These are phyloP conservation scores for Todiramphus chloris DNA, from an alignment of 2,113 vertebrate species.

Conservation along the genomic window DNA sequence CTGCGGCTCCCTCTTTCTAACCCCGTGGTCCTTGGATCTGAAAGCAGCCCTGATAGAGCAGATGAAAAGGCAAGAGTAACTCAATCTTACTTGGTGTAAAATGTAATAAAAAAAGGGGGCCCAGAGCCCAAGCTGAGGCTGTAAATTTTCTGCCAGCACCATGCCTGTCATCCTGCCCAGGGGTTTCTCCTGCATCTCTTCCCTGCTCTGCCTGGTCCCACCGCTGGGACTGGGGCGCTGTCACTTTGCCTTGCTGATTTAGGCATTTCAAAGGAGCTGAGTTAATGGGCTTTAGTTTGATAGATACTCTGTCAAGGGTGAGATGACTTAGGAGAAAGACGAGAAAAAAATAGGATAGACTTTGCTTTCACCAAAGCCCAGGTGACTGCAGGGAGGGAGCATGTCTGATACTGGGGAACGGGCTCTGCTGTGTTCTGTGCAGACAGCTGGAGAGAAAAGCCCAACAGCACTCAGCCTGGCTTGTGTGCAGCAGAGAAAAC, in stretches of 20 bases:
- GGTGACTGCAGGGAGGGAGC: not conserved
- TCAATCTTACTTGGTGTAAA: not conserved
- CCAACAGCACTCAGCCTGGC: not conserved
- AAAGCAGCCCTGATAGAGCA: not conserved
- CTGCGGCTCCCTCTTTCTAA: not conserved
- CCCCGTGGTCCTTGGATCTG: not conserved
- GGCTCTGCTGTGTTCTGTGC: not conserved
- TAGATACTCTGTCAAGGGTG: not conserved
- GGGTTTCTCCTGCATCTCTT: not conserved
- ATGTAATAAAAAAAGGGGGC: conserved; percentile 18
- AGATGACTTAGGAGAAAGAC: not conserved
- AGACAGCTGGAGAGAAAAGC: not conserved
- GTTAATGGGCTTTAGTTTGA: not conserved
- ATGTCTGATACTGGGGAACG: not conserved
- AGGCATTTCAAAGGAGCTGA: not conserved
- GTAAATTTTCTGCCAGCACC: not conserved
- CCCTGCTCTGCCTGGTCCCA: not conserved
- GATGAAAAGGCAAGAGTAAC: not conserved
- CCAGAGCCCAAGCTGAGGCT: not conserved
- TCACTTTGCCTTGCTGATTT: not conserved
- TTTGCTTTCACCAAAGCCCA: not conserved
- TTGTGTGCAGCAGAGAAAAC: not conserved
- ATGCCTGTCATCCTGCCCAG: not conserved
- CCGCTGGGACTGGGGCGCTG: fast-evolving
- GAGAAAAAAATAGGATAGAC: not conserved